A percentile compares a stretch with the other conserved stretches of the same genome.
Conservation (phyloP, 2,113 vertebrate genomes). For the Trachemys scripta region DNA sequence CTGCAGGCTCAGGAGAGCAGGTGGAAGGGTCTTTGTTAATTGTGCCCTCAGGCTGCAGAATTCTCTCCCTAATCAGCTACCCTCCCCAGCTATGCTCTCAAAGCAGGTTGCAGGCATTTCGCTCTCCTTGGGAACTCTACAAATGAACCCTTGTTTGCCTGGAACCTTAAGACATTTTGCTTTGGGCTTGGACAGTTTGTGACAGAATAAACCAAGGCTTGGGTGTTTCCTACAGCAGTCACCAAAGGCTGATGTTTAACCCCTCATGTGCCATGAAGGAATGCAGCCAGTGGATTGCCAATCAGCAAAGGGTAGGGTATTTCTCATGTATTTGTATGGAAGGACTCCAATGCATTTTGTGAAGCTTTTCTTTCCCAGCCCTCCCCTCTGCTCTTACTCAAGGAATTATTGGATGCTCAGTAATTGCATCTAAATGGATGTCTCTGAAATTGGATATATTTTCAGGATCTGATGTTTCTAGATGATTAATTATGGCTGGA, state of each 20-base stretch:
- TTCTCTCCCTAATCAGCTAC: slow-evolving; percentile 58
- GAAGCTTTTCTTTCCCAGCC: neutral
- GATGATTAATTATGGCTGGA: neutral
- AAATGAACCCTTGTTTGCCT: slow-evolving; percentile 25
- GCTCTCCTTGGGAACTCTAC: slow-evolving; percentile 42
- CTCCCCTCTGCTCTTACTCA: neutral
- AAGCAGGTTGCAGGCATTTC: slow-evolving; percentile 24
- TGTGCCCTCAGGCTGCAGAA: slow-evolving; percentile 54
- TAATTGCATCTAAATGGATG: neutral
- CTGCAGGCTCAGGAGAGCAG: slow-evolving; percentile 62
- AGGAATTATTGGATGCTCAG: neutral
- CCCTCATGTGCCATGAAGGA: neutral
- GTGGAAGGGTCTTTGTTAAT: slow-evolving; percentile 74
- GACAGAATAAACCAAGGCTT: neutral
- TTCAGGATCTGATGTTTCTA: neutral
- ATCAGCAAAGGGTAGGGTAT: neutral
- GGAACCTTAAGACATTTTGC: slow-evolving; percentile 4
- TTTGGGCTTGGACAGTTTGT: neutral
- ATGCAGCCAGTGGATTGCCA: fast-evolving
- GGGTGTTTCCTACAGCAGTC: fast-evolving
- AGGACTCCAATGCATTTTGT: neutral
- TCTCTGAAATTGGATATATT: neutral
- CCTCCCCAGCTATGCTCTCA: slow-evolving; percentile 46
- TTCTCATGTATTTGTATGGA: neutral
- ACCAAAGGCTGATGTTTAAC: fast-evolving